Conservation (phyloP, 2,888 invertebrate genomes). For the Chelonus formosanus region DNA sequence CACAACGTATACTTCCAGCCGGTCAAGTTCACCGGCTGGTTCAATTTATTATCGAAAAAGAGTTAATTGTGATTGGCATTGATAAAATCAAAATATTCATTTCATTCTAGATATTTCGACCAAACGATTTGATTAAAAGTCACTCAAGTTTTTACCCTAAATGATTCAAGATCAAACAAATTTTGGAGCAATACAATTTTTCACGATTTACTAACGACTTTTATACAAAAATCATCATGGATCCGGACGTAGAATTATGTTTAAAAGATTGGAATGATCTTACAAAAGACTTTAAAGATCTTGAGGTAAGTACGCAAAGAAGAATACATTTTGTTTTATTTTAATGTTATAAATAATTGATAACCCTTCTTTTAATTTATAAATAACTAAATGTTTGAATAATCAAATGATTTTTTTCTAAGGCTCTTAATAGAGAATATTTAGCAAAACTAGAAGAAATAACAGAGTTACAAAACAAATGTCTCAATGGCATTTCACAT, state of each 20-base stretch:
- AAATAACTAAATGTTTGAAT: no score
- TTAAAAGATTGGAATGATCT: slow-evolving; percentile 84
- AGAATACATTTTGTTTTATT: no score
- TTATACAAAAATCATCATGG: slow-evolving; percentile 61
- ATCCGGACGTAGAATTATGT: slow-evolving; percentile 69
- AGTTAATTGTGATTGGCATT: no score
- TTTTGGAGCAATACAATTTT: no score
- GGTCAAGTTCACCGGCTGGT: not conserved
- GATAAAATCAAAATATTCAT: no score
- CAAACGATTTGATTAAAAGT: no score
- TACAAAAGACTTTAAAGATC: slow-evolving; percentile 77
- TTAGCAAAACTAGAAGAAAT: slow-evolving; percentile 86
- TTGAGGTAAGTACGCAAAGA: slow-evolving; percentile 73
- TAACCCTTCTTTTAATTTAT: no score
- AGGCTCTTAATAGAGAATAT: slow-evolving; percentile 85
- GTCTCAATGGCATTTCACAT: slow-evolving; percentile 87
- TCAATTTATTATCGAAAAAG: not conserved
- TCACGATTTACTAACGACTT: no score
- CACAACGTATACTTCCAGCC: not conserved
- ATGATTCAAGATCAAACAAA: no score
- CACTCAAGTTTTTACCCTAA: no score
- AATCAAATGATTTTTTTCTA: slow-evolving; percentile 40
- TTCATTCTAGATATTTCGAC: no score
- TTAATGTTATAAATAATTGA: no score
- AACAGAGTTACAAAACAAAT: slow-evolving; percentile 83